Base-by-base conservation (phyloP, 2,888 invertebrate species). In the Thumatha senex region DNA sequence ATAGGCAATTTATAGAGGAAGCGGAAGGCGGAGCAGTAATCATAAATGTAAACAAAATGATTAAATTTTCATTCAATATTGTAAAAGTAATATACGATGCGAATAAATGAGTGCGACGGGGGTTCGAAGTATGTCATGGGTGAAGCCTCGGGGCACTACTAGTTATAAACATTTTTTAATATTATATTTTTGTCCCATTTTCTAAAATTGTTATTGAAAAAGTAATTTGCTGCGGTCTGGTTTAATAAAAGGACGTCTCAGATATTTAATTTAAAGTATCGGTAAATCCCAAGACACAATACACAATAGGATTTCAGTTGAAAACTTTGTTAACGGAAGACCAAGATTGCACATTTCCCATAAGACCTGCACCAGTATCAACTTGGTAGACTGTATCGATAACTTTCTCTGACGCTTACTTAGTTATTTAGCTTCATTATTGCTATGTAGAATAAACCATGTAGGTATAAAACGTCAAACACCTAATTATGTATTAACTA, bases 301-400 rank as follows among this genome's bases (percentile, higher is more conserved):
- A 77, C 78, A 90, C 89, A 89, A 90, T 89, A 88, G 84, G 86
- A 87, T 87, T 89, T 89, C 78, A 89, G 88, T 88, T 88, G 76
- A 80, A 83, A 91, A 91, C 90, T 91, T 90, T 88, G 88, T 89
- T 89, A 90, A 82, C 73, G 78, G 76, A 78, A 84, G 83, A 81
- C 87, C 88, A 89, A 89, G 89, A 89, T 88, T 87, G 85, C 72
- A 86, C 82, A 90, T 90, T 91, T 91, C 90, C 90, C 90, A 72
- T 67, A 71, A 88, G 90, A 73, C 84, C 68, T 77, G 82, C 79
- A 74, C 84, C 84, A 88, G 87, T 87, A 89, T 85, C 85, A 82
- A 89, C 81, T 90, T 87, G 58, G 75, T 72, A 76, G 81, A 84
- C 86, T 84, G 76, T 86, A 89, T 89, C 84, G 85, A 86, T 89